phyloP scores from a whole-genome alignment of 2,113 vertebrate genomes.

The Conger conger region DNA sequence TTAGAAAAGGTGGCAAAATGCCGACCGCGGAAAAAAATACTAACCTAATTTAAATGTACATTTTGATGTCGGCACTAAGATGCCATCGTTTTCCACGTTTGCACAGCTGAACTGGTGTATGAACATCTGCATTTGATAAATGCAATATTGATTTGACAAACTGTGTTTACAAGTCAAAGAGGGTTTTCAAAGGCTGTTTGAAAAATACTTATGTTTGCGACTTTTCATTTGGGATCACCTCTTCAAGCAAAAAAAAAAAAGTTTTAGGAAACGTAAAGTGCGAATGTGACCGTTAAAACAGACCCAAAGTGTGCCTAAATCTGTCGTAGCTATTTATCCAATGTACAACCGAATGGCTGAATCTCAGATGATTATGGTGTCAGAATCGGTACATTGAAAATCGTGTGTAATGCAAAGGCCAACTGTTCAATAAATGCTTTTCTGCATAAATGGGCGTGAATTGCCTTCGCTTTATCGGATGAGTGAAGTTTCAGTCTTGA shows the following conservation, averaged over 20 bases:
- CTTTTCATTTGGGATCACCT: neutral
- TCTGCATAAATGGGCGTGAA: neutral
- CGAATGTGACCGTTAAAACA: neutral
- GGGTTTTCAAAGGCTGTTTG: neutral
- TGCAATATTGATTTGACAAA: neutral
- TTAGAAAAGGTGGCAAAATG: neutral
- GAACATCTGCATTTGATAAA: neutral
- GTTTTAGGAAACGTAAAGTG: neutral
- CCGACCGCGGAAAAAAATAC: neutral
- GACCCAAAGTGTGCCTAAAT: constrained; percentile 3
- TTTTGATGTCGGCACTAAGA: neutral
- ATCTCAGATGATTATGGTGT: neutral
- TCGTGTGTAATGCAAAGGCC: constrained; percentile 46
- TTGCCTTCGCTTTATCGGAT: neutral
- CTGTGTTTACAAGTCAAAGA: neutral
- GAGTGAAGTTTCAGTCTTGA: neutral
- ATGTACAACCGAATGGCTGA: neutral
- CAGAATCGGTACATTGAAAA: constrained; percentile 8
- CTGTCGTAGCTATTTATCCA: neutral
- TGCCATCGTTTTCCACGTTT: neutral
- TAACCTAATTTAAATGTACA: too few species aligned
- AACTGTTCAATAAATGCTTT: constrained; percentile 61
- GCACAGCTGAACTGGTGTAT: neutral
- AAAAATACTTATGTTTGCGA: neutral
- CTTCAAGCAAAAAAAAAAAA: neutral